Conservation (phyloP, 2,113 vertebrate genomes). For the Mirounga angustirostris region DNA sequence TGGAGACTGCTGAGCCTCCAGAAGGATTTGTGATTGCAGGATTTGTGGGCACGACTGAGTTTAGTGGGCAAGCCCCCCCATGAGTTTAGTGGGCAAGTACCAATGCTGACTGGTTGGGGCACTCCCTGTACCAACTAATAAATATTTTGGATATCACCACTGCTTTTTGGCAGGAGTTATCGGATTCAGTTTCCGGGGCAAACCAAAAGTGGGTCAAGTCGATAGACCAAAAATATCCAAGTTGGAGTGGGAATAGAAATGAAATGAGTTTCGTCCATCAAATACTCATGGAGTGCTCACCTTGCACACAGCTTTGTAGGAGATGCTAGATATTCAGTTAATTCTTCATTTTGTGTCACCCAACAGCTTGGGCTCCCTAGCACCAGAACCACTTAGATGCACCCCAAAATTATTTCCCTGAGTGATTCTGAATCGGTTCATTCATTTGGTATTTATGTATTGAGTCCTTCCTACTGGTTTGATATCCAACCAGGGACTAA, state of each 20-base stretch:
- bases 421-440: neutral
- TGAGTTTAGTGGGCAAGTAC: neutral
- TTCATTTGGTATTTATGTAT: neutral
- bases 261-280: neutral
- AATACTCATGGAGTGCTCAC: neutral
- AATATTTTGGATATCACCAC: constrained; percentile 23
- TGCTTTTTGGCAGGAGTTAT: neutral
- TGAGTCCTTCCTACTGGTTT: neutral
- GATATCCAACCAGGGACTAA: neutral
- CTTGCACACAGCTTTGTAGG: neutral
- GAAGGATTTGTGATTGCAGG: neutral
- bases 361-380: neutral
- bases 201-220: neutral
- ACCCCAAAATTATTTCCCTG: neutral
- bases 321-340: neutral
- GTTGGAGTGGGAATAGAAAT: neutral
- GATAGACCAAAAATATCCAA: neutral
- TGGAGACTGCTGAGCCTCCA: neutral
- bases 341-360: neutral
- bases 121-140: neutral
- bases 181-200: constrained; percentile 17
- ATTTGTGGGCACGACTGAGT: neutral
- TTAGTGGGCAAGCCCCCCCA: neutral
- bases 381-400: neutral
- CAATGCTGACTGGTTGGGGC: neutral